phyloP scores from a whole-genome alignment of 2,888 invertebrate species.

The Salticus scenicus region DNA sequence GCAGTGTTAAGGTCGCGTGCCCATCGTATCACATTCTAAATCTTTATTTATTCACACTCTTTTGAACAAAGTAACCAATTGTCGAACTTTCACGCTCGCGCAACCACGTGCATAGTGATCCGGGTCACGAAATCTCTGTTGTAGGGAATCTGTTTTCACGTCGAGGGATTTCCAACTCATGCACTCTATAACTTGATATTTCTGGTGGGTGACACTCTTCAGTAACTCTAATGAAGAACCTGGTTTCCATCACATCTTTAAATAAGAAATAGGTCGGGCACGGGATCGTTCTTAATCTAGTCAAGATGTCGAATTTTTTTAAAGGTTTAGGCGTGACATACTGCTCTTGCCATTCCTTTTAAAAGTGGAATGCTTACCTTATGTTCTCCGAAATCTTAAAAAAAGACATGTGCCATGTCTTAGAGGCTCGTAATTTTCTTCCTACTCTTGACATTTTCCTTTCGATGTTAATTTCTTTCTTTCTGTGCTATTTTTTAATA shows the following conservation, averaged over 20 bases:
- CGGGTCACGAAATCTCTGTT: neutral
- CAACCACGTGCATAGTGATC: constrained; percentile 12
- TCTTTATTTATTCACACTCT: neutral
- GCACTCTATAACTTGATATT: neutral
- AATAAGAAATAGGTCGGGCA: neutral
- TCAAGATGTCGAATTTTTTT: neutral
- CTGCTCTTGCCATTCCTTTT: neutral
- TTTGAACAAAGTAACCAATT: neutral
- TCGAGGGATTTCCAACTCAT: neutral
- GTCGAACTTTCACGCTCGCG: neutral
- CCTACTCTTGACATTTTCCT: no score
- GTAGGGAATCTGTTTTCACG: neutral
- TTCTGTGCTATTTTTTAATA: no score
- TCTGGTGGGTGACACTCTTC: neutral
- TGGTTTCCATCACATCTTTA: neutral
- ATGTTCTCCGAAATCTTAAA: no score
- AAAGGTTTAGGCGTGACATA: neutral
- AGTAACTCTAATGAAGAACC: neutral
- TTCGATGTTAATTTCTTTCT: no score
- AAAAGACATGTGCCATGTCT: no score
- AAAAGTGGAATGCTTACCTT: no score
- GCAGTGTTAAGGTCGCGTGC: neutral
- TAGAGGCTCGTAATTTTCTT: no score
- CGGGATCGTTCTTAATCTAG: neutral
- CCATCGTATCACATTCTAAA: neutral